These are phyloP conservation scores for Anarrhichthys ocellatus DNA, from an alignment of 2,113 vertebrate species.

Conservation along the genomic window DNA sequence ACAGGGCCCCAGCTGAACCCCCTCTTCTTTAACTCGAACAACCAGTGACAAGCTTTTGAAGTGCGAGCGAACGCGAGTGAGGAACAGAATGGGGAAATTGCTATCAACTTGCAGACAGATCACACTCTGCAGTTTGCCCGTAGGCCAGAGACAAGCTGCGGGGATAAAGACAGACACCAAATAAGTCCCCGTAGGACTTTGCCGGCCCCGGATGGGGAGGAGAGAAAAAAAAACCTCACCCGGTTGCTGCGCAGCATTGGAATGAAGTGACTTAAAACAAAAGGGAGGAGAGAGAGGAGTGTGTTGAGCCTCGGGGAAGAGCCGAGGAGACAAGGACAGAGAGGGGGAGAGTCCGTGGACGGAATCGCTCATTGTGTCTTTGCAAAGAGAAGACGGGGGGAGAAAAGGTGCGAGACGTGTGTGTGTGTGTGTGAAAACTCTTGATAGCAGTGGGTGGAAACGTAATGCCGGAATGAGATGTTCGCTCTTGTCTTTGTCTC, in stretches of 20 bases:
- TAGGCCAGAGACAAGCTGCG: slow-evolving; percentile 67
- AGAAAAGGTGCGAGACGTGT: slow-evolving; percentile 20
- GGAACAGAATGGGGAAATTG: slow-evolving; percentile 52
- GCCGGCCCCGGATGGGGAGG: slow-evolving; percentile 53
- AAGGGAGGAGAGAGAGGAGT: slow-evolving; percentile 26
- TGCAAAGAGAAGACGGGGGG: slow-evolving; percentile 51
- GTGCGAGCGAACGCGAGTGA: slow-evolving; percentile 25
- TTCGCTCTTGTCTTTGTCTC: slow-evolving; percentile 53
- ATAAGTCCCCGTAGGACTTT: slow-evolving; percentile 61
- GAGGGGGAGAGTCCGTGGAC: slow-evolving; percentile 64
- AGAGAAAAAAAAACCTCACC: slow-evolving; percentile 12
- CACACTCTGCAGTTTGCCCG: slow-evolving; percentile 72
- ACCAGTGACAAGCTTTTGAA: slow-evolving; percentile 45
- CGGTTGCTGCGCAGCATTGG: slow-evolving; percentile 61
- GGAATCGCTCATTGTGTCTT: slow-evolving; percentile 74
- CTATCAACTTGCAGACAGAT: slow-evolving; percentile 56
- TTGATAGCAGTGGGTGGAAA: slow-evolving; percentile 21
- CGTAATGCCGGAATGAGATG: slow-evolving; percentile 38
- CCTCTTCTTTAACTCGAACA: slow-evolving; percentile 35
- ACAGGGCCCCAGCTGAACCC: slow-evolving; percentile 15
- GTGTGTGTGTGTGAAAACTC: slow-evolving; percentile 37
- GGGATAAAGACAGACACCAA: slow-evolving; percentile 69
- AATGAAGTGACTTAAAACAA: slow-evolving; percentile 79
- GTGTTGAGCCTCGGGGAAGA: slow-evolving; percentile 65
- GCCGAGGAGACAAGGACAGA: slow-evolving; percentile 62